Evolutionary conservation across 2,113 vertebrate species (phyloP).

Genomic region (Corydoras sp.): DNA sequence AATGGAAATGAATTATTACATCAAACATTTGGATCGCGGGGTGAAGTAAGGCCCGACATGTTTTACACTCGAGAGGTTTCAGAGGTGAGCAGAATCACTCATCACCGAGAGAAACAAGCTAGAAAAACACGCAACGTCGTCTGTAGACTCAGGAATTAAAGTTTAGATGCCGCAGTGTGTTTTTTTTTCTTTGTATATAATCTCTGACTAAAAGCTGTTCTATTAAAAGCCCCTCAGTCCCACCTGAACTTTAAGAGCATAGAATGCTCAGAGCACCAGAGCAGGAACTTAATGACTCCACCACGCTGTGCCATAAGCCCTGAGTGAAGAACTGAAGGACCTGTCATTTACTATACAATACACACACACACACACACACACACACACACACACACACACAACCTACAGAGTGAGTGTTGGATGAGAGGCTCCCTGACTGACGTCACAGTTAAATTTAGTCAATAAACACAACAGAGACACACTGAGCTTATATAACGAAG

Average conservation of each 20-base stretch:
- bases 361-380: neutral
- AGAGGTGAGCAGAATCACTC: no score
- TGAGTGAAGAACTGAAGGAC: neutral
- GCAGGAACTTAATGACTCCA: no score
- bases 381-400: no score
- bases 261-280: no score
- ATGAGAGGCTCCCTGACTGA: neutral
- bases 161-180: neutral
- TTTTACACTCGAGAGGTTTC: no score
- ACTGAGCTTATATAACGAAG: neutral
- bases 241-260: neutral
- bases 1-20: conserved; percentile 54
- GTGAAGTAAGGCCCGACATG: neutral
- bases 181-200: neutral
- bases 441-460: neutral
- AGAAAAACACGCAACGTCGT: no score
- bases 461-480: neutral
- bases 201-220: conserved; percentile 1
- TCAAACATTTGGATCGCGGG: conserved; percentile 30
- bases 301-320: neutral
- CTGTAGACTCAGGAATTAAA: no score
- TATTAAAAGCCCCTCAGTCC: neutral
- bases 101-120: no score
- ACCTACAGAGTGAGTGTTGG: no score
- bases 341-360: neutral